Evolutionary conservation across 2,797 vertebrate genomes (phyloP), one percentile per base, ranked within the genome.

Genomic region (Intellagama lesueurii): DNA sequence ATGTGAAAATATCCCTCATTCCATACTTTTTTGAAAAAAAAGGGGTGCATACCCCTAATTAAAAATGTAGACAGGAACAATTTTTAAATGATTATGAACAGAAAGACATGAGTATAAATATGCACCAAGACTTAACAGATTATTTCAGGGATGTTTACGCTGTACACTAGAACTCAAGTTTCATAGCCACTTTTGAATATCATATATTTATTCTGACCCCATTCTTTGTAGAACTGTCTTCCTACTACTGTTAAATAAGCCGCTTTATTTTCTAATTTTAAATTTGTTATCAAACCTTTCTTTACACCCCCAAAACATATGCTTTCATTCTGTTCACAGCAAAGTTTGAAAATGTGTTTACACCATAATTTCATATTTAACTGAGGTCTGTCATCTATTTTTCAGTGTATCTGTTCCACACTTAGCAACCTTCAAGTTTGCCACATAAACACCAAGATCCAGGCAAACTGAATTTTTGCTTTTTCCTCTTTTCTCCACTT

Each of bases 221-320:
- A 94, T 95, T 94, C 93, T 95, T 94, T 95, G 91, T 88, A 95
- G 92, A 94, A 94, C 89, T 95, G 72, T 95, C 93, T 93, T 95
- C 92, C 94, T 94, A 96, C 94, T 96, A 92, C 94, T 96, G 95
- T 95, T 96, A 95, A 96, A 72, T 93, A 95, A 92, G 92, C 93
- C 93, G 94, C 94, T 95, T 96, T 95, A 93, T 96, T 93, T 96
- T 95, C 94, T 95, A 95, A 95, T 95, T 96, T 96, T 96, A 96
- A 95, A 96, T 94, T 93, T 92, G 96, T 96, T 96, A 96, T 94
- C 94, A 95, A 96, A 95, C 91, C 94, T 94, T 94, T 91, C 92
- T 93, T 92, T 96, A 95, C 94, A 93, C 94, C 94, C 95, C 92
- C 95, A 95, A 88, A 92, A 92, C 95, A 95, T 95, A 96, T 96